Evolutionary conservation across 2,113 vertebrate species (phyloP).

Genomic region (Anhinga rufa): DNA sequence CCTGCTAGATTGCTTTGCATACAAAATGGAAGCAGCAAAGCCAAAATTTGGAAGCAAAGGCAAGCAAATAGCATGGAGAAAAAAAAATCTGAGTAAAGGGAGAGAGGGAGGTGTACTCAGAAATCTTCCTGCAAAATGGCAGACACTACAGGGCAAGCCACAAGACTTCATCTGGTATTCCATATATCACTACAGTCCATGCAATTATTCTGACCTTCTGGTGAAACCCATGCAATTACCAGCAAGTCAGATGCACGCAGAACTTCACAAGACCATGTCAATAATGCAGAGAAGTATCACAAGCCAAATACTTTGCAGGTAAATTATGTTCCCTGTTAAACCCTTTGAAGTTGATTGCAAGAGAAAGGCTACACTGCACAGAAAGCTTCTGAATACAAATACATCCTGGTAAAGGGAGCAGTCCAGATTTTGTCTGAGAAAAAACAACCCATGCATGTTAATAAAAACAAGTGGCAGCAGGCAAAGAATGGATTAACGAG

Average conservation of each 20-base stretch:
- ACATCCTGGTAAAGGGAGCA: neutral
- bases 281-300: neutral
- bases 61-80: neutral
- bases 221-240: too few relatives aligned
- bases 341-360: neutral
- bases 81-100: neutral
- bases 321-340: neutral
- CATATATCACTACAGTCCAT: neutral
- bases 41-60: neutral
- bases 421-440: neutral
- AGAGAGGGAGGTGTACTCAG: neutral
- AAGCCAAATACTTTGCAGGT: neutral
- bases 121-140: neutral
- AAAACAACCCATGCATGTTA: neutral
- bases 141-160: neutral
- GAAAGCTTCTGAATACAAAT: neutral
- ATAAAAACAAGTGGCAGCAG: neutral
- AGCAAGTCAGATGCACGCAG: accelerated
- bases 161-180: neutral
- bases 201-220: neutral
- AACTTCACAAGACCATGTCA: neutral
- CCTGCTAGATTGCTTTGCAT: neutral
- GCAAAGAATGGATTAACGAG: accelerated
- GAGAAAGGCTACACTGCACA: neutral
- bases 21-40: neutral